Evolutionary conservation across 1,140 invertebrate genomes (phyloP), one percentile per base, ranked within the genome.

Genomic region (Tetragnatha versicolor): DNA sequence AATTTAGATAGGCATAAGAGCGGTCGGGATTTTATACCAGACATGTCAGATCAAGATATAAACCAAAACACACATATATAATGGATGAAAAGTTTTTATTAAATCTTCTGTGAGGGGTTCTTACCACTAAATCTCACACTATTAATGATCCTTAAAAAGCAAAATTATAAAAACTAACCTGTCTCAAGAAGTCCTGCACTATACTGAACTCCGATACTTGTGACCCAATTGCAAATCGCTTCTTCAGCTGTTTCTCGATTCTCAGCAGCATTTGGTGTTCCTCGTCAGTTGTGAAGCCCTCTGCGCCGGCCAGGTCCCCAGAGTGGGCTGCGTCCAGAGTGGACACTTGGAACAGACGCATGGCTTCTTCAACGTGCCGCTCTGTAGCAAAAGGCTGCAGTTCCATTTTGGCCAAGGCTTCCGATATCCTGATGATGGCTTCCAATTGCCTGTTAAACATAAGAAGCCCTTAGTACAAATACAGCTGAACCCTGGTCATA

Each of bases 341-440:
- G 0, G 98, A 99, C 1, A 99, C 97, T 88, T 98, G 94, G 86
- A 99, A 99, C 7, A 99, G 88, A n/a, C 98, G 88, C n/a, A 99
- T 87, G 0, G 98, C 95, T 87, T 99, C 98, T 81, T 97, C 94
- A 0, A 99, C 94, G 84, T 99, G 96, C 10, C 89, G 86, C 84
- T 98, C 95, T 0, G 90, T 93, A 2, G 93, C 97, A 86, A 99
- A 99, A 0, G 95, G 92, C 70, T 92, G 88, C n/a, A 99, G 85
- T 82, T 95, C 92, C 96, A 99, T 99, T 88, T 99, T 99, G 0
- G 98, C 98, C 31, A 99, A 87, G 9, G 96, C 92, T 87, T 99
- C 98, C 0, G 97, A 94, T 79, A 99, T 98, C 73, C 98, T 90
- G 79, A 99, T 92, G 27, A 99, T 89, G 33, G 98, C 98, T 88